Evolutionary conservation across 2,113 vertebrate genomes (phyloP).

Genomic region (cattle (Bos taurus)): ARS-UCD2.0 NC_037352.1:5043001-5043500

Average conservation of each 20-base stretch:
- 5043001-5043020: background rate
- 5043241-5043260: background rate
- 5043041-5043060: background rate
- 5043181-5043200: no score
- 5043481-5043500: background rate
- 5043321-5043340: background rate
- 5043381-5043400: background rate
- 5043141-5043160: background rate
- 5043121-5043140: background rate
- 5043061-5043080: background rate
- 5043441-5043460: background rate
- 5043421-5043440: background rate
- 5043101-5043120: accelerated
- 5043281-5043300: background rate
- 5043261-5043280: background rate
- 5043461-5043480: background rate
- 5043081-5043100: background rate
- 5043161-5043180: no score
- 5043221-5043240: background rate
- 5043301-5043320: background rate
- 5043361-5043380: background rate
- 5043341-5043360: background rate
- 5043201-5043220: background rate
- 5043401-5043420: background rate
- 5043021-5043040: background rate